phyloP scores from a whole-genome alignment of 2,888 invertebrate species.

The Coleophora deauratella region DNA sequence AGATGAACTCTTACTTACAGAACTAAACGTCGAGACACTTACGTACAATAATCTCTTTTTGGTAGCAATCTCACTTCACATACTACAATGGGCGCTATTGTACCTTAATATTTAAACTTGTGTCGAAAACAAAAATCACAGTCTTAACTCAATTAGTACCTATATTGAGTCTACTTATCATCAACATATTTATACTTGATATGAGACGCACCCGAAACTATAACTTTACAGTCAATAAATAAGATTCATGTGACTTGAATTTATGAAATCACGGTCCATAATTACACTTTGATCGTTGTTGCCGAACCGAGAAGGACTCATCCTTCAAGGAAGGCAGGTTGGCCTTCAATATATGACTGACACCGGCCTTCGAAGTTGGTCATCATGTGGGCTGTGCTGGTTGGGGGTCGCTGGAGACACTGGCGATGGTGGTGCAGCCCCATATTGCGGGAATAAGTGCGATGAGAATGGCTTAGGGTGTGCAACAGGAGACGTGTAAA shows the following conservation, averaged over 20 bases:
- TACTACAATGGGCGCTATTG: slow-evolving; percentile 36
- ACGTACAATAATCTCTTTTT: slow-evolving; percentile 67
- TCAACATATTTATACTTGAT: slow-evolving; percentile 61
- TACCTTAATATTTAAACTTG: slow-evolving; percentile 49
- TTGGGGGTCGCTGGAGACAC: slow-evolving; percentile 59
- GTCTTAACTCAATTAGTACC: slow-evolving; percentile 43
- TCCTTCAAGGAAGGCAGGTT: slow-evolving; percentile 57
- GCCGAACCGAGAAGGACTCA: slow-evolving; percentile 40
- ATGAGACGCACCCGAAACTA: slow-evolving; percentile 53
- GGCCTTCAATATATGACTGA: slow-evolving; percentile 81
- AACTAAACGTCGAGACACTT: slow-evolving; percentile 48
- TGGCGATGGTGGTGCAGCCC: slow-evolving; percentile 59
- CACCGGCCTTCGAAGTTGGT: slow-evolving; percentile 79
- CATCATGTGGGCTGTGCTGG: slow-evolving; percentile 69
- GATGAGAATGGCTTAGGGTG: slow-evolving; percentile 71
- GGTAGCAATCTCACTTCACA: slow-evolving; percentile 70
- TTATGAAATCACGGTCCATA: slow-evolving; percentile 39
- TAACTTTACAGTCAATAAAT: slow-evolving; percentile 59
- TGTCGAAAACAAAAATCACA: slow-evolving; percentile 66
- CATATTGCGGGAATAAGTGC: slow-evolving; percentile 70
- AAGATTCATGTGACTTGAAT: slow-evolving; percentile 34
- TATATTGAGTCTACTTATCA: slow-evolving; percentile 29
- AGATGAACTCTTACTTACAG: slow-evolving; percentile 36
- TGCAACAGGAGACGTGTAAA: slow-evolving; percentile 74
- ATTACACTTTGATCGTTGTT: slow-evolving; percentile 34